Conservation (phyloP, 2,797 vertebrate species). For the Natrix natrix region DNA sequence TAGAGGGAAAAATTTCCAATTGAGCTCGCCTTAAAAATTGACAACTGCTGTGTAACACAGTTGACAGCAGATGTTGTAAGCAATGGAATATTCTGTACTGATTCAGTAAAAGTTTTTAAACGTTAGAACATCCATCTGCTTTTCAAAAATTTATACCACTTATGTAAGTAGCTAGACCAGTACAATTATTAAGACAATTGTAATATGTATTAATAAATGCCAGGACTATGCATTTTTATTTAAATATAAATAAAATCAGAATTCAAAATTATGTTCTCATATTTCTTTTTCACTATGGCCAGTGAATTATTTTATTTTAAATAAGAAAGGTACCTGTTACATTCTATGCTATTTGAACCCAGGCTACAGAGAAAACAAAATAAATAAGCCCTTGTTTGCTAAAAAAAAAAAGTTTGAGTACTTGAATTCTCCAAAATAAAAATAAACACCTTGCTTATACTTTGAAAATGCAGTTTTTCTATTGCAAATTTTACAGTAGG, state of each 20-base stretch:
- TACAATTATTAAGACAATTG: slow-evolving; percentile 68
- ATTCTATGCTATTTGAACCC: background rate
- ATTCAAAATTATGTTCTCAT: slow-evolving; percentile 18
- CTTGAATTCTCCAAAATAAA: slow-evolving; percentile 28
- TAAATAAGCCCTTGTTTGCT: background rate
- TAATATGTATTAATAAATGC: slow-evolving; percentile 44
- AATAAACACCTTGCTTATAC: background rate
- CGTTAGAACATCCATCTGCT: slow-evolving; percentile 52
- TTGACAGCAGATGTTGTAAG: slow-evolving; percentile 36
- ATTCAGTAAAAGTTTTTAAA: slow-evolving; percentile 37
- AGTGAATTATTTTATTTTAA: background rate
- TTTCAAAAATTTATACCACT: slow-evolving; percentile 51
- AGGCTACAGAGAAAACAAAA: background rate
- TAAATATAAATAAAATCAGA: background rate
- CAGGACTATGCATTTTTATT: background rate
- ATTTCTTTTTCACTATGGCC: slow-evolving; percentile 28
- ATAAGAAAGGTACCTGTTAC: background rate
- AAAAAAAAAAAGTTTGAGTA: background rate
- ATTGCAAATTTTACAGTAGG: background rate
- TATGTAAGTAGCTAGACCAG: slow-evolving; percentile 65
- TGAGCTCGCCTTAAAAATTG: slow-evolving; percentile 56
- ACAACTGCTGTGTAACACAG: slow-evolving; percentile 61
- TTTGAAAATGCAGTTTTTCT: background rate
- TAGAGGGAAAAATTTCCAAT: slow-evolving; percentile 26
- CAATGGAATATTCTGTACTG: slow-evolving; percentile 47